Evolutionary conservation across 2,888 invertebrate genomes (phyloP), one percentile per base, ranked within the genome.

Genomic region (Pachycephus smyrnensis): DNA sequence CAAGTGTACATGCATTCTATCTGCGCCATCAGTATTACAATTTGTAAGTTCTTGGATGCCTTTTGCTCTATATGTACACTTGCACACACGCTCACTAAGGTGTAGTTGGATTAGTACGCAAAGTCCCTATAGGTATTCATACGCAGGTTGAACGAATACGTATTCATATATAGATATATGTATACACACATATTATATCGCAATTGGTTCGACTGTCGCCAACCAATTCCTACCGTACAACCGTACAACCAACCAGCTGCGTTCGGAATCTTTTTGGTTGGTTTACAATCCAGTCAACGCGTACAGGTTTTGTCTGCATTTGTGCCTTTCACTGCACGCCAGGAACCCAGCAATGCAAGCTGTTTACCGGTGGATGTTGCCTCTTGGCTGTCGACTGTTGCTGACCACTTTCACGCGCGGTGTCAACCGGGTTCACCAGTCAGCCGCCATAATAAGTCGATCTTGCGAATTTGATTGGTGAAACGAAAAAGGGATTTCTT

Each of bases 391-490:
- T 31, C 71, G 32, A 71, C 71, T 40, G 68, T 79, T 80, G 80
- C 73, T 73, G 82, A 78, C 81, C 81, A 86, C 86, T 86, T 86
- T 86, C 86, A 85, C 86, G 86, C 82, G 81, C 84, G 81, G 81
- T 84, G 74, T 74, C 35, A 74, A 74, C 30, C 36, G 74, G 74
- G 33, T 71, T 71, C 37, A 74, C 74, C 37, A 23, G 74, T 33
- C 37, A n/a, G 74, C 32, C 23, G 37, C 74, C 74, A 33, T 33
- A 74, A 71, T 71, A 71, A 31, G 71, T 71, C n/a, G 31, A 71
- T 71, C 32, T 71, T 31, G 11, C 71, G 3, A 71, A 71, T 71
- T 71, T 33, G 31, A 71, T 31, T 31, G 12, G 31, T 23, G 31
- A 23, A 71, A 71, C 6, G 71, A 12, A 12, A 33, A 71, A 71